Evolutionary conservation across 2,797 vertebrate species (phyloP).

Genomic region (Serranus cabrilla): DNA sequence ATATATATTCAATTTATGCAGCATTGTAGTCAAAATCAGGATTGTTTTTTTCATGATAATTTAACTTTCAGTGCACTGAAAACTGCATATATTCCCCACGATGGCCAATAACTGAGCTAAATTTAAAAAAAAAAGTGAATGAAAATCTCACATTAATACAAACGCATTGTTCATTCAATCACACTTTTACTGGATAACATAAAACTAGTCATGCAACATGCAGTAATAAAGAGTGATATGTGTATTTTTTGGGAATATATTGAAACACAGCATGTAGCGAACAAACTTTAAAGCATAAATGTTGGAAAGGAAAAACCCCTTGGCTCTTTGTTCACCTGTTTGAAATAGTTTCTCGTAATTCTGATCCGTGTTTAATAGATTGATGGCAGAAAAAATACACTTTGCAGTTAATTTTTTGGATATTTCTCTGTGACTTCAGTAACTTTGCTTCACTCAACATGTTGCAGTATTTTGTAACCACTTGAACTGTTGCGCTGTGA

Average conservation of each 20-base stretch:
- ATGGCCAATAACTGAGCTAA: slow-evolving; percentile 5
- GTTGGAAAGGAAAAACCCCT: background rate
- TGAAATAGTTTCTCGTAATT: background rate
- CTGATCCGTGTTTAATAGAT: background rate
- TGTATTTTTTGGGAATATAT: slow-evolving; percentile 1
- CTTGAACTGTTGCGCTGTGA: background rate
- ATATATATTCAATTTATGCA: slow-evolving; percentile 48
- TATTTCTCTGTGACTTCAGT: background rate
- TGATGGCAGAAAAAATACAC: background rate
- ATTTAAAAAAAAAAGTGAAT: slow-evolving; percentile 18
- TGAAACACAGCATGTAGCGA: slow-evolving; percentile 11
- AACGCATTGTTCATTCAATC: slow-evolving; percentile 26
- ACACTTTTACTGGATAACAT: slow-evolving; percentile 32
- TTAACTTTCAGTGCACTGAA: slow-evolving; percentile 18
- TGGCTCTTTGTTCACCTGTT: background rate
- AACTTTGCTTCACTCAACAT: background rate
- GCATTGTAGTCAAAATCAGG: slow-evolving; percentile 43
- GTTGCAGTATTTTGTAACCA: slow-evolving; percentile 9
- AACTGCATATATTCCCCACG: slow-evolving; percentile 2
- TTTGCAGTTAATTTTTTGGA: background rate
- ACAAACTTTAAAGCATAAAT: slow-evolving; percentile 19
- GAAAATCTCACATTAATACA: slow-evolving; percentile 16
- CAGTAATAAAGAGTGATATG: slow-evolving; percentile 27
- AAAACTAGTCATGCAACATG: slow-evolving; percentile 70
- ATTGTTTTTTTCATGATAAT: slow-evolving; percentile 11